Conservation (phyloP, 2,113 vertebrate species). For the Nycticorax nycticorax region DNA sequence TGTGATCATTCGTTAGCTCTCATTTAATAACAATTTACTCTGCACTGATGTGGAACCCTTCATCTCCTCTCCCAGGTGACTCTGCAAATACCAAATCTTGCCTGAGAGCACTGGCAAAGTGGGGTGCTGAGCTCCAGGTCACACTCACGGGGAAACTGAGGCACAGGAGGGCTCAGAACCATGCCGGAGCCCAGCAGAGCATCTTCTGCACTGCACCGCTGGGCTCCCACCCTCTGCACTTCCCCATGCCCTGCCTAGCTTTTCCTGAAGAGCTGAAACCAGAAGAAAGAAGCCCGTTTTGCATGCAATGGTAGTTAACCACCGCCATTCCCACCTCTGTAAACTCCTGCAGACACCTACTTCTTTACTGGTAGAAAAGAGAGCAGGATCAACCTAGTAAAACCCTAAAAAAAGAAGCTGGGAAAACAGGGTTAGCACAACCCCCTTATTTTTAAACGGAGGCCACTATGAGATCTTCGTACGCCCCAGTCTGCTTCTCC, state of each 20-base stretch:
- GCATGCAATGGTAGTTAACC: neutral
- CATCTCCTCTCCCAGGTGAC: neutral
- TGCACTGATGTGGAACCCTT: neutral
- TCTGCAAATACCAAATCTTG: neutral
- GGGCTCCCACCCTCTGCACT: neutral
- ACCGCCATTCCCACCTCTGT: neutral
- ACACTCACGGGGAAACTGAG: neutral
- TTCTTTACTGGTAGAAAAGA: neutral
- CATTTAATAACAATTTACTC: neutral
- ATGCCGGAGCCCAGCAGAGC: neutral
- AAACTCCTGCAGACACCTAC: neutral
- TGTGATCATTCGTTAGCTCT: conserved; percentile 11
- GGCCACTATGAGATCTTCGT: neutral
- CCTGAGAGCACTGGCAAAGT: neutral
- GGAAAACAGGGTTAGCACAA: neutral
- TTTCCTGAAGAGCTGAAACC: neutral
- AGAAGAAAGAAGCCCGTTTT: neutral
- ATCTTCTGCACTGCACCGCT: neutral
- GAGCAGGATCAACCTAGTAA: neutral
- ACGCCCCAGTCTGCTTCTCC: neutral
- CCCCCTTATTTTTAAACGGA: neutral
- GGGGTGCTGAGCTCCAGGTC: neutral
- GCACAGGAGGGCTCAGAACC: neutral
- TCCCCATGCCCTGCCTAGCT: neutral
- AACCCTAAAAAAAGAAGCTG: neutral